phyloP scores from a whole-genome alignment of 2,888 invertebrate species.

The Spodoptera picta region DNA sequence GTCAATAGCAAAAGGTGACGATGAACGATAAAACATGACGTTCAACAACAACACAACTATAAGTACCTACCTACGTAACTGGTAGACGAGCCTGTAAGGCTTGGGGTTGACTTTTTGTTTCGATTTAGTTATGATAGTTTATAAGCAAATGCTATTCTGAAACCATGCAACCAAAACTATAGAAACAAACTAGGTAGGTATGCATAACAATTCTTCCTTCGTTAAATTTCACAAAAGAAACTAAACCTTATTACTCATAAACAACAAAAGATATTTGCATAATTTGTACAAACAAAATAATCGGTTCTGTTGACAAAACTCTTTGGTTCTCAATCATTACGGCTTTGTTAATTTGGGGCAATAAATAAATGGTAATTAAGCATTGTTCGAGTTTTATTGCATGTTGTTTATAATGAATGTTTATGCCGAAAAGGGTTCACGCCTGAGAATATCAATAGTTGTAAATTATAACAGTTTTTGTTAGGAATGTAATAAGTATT shows the following conservation, averaged over 20 bases:
- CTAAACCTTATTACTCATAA: slow-evolving; percentile 23
- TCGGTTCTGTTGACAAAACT: slow-evolving; percentile 55
- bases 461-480: slow-evolving; percentile 51
- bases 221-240: slow-evolving; percentile 20
- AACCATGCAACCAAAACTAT: slow-evolving; percentile 26
- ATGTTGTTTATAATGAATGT: slow-evolving; percentile 52
- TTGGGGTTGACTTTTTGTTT: too few relatives aligned
- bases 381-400: slow-evolving; percentile 61
- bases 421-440: slow-evolving; percentile 54
- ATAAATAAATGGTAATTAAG: slow-evolving; percentile 62
- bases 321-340: slow-evolving; percentile 48
- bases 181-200: slow-evolving; percentile 14
- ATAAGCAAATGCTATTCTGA: not conserved
- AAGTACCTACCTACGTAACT: not conserved
- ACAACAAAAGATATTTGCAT: slow-evolving; percentile 61
- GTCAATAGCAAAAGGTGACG: slow-evolving; percentile 59
- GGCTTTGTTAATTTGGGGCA: slow-evolving; percentile 59
- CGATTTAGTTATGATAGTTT: too few relatives aligned
- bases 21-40: slow-evolving; percentile 46
- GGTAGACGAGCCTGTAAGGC: not conserved
- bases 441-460: slow-evolving; percentile 50
- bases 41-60: slow-evolving; percentile 32
- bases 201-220: not conserved
- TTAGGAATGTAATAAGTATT: slow-evolving; percentile 17
- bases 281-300: slow-evolving; percentile 61